A percentile compares a stretch with the other conserved stretches of the same genome.
phyloP scores from a whole-genome alignment of 2,888 invertebrate species.

The Ennomos erosarius region DNA sequence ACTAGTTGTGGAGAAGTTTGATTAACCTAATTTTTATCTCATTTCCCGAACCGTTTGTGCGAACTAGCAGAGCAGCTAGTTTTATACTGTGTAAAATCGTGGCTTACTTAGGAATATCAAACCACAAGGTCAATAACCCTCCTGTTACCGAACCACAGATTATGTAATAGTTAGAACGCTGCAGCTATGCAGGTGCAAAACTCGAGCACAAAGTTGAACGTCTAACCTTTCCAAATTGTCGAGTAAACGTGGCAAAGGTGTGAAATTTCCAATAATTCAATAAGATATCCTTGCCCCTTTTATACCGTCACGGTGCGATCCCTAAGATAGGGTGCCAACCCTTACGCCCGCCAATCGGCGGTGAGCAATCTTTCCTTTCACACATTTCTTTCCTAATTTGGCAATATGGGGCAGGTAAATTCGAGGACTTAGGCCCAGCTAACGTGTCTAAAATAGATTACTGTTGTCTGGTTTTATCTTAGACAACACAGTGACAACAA shows the following conservation, averaged over 20 bases:
- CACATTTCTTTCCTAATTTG: conserved; percentile 43
- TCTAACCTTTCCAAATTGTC: conserved; percentile 2
- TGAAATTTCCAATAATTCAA: conserved; percentile 43
- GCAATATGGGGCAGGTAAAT: background rate
- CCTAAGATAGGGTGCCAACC: conserved; percentile 48
- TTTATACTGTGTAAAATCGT: no score
- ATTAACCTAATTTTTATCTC: no score
- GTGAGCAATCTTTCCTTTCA: conserved; percentile 58
- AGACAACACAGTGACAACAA: no score
- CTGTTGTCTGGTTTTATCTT: no score
- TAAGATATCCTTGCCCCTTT: conserved; percentile 22
- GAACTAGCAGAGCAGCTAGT: no score
- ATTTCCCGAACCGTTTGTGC: no score
- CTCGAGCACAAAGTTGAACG: conserved; percentile 4
- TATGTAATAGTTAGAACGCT: conserved; percentile 5
- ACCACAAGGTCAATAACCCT: conserved; percentile 13
- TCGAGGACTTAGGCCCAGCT: no score
- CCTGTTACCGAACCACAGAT: conserved; percentile 8
- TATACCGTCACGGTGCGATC: conserved; percentile 2
- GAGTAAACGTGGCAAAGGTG: conserved; percentile 6
- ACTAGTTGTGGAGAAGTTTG: no score
- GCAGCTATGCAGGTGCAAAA: conserved; percentile 19
- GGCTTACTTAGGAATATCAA: no score
- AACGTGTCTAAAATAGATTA: no score
- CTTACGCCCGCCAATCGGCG: conserved; percentile 63